A percentile compares a stretch with the other conserved stretches of the same genome.
These are phyloP conservation scores for Montifringilla adamsi DNA, from an alignment of 2,113 vertebrate species.

Conservation along the genomic window DNA sequence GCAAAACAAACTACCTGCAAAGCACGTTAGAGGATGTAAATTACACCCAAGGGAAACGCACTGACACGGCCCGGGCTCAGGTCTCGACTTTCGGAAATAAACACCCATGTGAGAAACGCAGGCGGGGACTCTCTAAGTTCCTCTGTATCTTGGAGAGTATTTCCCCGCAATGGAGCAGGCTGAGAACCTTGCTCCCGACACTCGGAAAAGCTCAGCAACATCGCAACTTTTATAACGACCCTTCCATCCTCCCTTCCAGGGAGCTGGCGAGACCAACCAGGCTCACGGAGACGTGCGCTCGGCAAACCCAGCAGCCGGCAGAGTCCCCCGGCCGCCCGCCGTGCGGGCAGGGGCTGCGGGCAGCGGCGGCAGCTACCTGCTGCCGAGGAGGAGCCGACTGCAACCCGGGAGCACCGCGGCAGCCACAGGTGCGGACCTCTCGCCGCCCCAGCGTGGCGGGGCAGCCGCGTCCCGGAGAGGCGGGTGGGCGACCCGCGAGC, in stretches of 20 bases:
- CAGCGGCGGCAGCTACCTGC: neutral
- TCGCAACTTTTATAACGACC: neutral
- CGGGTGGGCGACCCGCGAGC: neutral
- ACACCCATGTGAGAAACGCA: neutral
- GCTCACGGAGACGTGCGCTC: neutral
- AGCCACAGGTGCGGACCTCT: neutral
- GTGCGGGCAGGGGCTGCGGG: neutral
- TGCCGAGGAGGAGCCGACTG: neutral
- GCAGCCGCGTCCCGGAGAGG: neutral
- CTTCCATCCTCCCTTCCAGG: neutral
- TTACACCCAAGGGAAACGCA: neutral
- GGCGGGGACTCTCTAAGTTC: neutral
- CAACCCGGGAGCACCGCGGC: neutral
- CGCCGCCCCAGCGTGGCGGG: too few species aligned
- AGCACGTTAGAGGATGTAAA: neutral
- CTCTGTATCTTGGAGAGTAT: neutral
- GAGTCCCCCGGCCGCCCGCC: neutral
- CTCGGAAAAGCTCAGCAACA: neutral
- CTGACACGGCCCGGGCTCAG: neutral
- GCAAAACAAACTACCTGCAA: neutral
- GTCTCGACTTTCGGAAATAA: neutral
- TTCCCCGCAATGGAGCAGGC: neutral
- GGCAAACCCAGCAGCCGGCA: neutral
- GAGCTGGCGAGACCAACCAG: neutral
- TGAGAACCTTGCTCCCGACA: neutral